Conservation (phyloP, 2,797 vertebrate species). For the Microctenopoma stevenorrisi region DNA sequence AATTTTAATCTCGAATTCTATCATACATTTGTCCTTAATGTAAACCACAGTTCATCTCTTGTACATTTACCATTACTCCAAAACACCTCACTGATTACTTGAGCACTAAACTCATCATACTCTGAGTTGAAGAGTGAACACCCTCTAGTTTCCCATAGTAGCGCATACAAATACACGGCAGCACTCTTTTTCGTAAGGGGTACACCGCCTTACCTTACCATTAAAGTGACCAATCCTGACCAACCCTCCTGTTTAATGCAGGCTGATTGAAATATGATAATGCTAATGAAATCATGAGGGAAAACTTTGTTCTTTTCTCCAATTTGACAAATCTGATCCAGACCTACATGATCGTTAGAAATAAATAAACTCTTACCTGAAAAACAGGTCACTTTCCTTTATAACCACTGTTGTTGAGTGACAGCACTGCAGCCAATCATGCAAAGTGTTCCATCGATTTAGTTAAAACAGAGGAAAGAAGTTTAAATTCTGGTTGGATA, state of each 20-base stretch:
- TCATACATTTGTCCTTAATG: neutral
- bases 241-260: no score
- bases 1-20: constrained; percentile 22
- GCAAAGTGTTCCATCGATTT: constrained; percentile 4
- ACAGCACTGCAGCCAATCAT: neutral
- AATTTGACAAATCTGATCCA: constrained; percentile 9
- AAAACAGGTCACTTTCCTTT: neutral
- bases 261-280: no score
- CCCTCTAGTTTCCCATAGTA: no score
- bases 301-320: constrained; percentile 9
- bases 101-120: neutral
- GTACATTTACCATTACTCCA: neutral
- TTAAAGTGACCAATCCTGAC: no score
- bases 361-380: neutral
- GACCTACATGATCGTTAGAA: neutral
- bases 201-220: no score
- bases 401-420: neutral
- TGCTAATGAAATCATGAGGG: neutral
- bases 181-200: no score
- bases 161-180: no score
- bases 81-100: neutral
- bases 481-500: constrained; percentile 20
- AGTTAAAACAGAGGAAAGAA: constrained; percentile 5
- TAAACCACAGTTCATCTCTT: neutral
- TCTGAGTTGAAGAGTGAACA: no score